Percentiles rank a stretch among this genome's conserved stretches.
phyloP scores from a whole-genome alignment of 92 coral and sea anemone genomes.

The Pocillopora meandrina region DNA sequence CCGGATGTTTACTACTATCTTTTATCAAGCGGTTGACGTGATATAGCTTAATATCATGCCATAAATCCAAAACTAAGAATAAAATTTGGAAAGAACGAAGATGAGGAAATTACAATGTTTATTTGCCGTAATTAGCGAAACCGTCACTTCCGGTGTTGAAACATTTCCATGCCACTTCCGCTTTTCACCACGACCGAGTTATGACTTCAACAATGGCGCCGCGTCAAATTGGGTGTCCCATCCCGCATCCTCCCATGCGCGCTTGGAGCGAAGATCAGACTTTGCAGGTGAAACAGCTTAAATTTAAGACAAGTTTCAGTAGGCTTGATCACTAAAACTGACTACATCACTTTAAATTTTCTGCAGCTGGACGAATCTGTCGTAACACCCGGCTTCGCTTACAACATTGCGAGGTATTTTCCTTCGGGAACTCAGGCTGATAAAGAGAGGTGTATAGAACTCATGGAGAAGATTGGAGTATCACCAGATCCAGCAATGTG shows the following conservation, averaged over 20 bases:
- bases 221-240: constrained; percentile 59
- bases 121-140: too few species aligned
- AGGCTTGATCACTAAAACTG: neutral
- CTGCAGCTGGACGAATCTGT: constrained; percentile 67
- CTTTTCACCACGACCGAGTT: constrained; percentile 16
- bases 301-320: neutral
- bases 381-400: constrained; percentile 78
- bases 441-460: constrained; percentile 63
- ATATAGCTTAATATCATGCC: too few species aligned
- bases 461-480: constrained; percentile 79
- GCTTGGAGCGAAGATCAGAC: constrained; percentile 75
- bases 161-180: constrained; percentile 16
- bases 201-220: constrained; percentile 92
- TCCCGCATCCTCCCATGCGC: constrained; percentile 52
- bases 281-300: constrained; percentile 42
- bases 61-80: too few species aligned
- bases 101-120: too few species aligned
- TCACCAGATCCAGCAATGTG: constrained; percentile 77
- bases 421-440: constrained; percentile 61
- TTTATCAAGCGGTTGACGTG: too few species aligned
- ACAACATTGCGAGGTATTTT: constrained; percentile 81
- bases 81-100: too few species aligned
- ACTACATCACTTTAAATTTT: neutral
- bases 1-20: too few species aligned
- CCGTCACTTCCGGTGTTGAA: constrained; percentile 17